Conservation (phyloP, 2,113 vertebrate species). For the Gymnogyps californianus region DNA sequence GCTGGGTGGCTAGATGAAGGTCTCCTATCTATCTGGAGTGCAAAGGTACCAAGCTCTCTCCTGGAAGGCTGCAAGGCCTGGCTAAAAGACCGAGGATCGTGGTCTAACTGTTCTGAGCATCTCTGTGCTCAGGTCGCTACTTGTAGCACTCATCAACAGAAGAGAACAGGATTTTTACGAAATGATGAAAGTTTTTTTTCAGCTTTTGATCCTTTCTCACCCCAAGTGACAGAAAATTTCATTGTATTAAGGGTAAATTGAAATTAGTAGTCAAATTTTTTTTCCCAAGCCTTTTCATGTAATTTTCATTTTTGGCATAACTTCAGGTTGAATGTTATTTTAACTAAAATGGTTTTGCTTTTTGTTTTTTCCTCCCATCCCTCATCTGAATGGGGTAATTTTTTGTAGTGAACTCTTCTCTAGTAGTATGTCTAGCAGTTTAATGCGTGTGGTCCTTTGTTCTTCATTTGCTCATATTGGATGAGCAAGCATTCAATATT, state of each 20-base stretch:
- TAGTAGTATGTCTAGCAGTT: not conserved
- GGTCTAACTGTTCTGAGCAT: not conserved
- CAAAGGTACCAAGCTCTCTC: not conserved
- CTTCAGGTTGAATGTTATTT: not conserved
- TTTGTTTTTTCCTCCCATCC: not conserved
- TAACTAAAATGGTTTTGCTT: not conserved
- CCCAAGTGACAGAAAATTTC: not conserved
- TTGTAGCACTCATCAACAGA: not conserved
- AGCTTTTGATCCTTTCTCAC: not conserved
- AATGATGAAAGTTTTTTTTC: not conserved
- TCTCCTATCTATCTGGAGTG: not conserved
- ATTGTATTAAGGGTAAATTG: not conserved
- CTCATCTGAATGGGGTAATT: not conserved
- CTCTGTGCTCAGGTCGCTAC: not conserved
- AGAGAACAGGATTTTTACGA: not conserved
- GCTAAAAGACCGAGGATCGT: accelerated
- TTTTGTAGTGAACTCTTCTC: not conserved
- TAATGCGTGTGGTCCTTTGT: not conserved
- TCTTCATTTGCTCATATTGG: not conserved
- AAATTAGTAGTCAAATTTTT: not conserved
- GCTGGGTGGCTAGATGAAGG: not conserved
- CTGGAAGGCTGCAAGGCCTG: not conserved
- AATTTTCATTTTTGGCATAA: not conserved
- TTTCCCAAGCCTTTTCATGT: not conserved
- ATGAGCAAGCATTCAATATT: not conserved